Conservation (phyloP, 2,888 invertebrate genomes). For the Hydraecia micacea region DNA sequence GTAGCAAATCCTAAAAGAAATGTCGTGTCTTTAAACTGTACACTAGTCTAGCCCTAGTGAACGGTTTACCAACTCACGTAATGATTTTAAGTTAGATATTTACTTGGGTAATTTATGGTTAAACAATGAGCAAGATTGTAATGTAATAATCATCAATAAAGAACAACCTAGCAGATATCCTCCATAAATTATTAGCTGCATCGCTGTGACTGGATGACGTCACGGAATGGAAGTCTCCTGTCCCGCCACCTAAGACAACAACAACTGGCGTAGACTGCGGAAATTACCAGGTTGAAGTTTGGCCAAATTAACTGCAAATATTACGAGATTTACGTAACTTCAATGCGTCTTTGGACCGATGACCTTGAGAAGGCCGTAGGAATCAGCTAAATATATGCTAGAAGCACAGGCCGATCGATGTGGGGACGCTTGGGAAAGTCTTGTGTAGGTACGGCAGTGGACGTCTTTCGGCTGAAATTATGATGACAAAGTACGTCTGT, state of each 20-base stretch:
- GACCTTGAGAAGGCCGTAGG: not conserved
- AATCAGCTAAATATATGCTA: not conserved
- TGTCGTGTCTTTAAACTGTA: not conserved
- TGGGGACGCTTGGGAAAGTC: not conserved
- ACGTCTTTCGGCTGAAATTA: not conserved
- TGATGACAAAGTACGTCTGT: not conserved
- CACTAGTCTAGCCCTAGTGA: not conserved
- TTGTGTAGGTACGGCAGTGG: not conserved
- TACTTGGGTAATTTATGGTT: constrained; percentile 2
- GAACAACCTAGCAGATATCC: constrained; percentile 2
- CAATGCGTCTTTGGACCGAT: not conserved
- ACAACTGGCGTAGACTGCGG: not conserved
- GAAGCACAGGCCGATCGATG: not conserved
- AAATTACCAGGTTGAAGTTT: constrained; percentile 35
- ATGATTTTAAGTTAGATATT: not conserved
- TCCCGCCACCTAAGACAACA: not conserved
- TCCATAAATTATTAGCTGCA: constrained; percentile 22
- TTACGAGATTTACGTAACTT: constrained; percentile 14
- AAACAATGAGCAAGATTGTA: constrained; percentile 7
- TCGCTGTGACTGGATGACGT: not conserved
- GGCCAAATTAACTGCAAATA: constrained; percentile 28
- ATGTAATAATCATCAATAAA: not conserved
- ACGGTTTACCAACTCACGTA: not conserved
- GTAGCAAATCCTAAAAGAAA: not conserved
- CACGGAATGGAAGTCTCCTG: constrained; percentile 8